Conservation (phyloP, 1,140 invertebrate species). For the Gryon sp. region DNA sequence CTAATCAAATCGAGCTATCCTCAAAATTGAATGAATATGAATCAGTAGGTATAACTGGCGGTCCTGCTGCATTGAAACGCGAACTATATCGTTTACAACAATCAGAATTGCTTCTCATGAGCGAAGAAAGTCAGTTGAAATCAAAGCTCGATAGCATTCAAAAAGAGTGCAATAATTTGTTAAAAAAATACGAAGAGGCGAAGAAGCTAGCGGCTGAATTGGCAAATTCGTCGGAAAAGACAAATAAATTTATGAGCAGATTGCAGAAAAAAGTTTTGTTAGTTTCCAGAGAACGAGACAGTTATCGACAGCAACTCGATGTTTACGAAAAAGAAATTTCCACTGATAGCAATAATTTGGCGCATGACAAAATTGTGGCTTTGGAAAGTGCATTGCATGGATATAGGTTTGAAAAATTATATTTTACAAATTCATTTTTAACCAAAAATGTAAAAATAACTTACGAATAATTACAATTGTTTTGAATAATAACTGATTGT, state of each 20-base stretch:
- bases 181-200: slow-evolving; percentile 71
- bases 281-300: slow-evolving; percentile 88
- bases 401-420: slow-evolving; percentile 68
- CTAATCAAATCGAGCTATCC: slow-evolving; percentile 65
- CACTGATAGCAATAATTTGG: slow-evolving; percentile 62
- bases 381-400: slow-evolving; percentile 72
- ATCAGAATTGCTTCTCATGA: slow-evolving; percentile 68
- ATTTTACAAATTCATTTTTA: neutral
- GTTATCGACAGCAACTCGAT: slow-evolving; percentile 86
- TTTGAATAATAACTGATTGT: no score
- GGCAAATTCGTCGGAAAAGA: slow-evolving; percentile 70
- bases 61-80: slow-evolving; percentile 67
- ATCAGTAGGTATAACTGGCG: slow-evolving; percentile 71
- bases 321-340: slow-evolving; percentile 91
- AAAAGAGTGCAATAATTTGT: slow-evolving; percentile 64
- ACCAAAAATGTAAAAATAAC: no score
- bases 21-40: slow-evolving; percentile 73
- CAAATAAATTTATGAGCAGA: slow-evolving; percentile 77
- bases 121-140: slow-evolving; percentile 73
- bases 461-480: no score
- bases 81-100: slow-evolving; percentile 76
- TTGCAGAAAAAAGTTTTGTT: slow-evolving; percentile 81
- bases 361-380: slow-evolving; percentile 69
- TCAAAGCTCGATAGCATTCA: slow-evolving; percentile 70
- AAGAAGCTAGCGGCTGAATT: slow-evolving; percentile 71